Conservation (phyloP, 1,140 invertebrate species). For the Neelides sp. region DNA sequence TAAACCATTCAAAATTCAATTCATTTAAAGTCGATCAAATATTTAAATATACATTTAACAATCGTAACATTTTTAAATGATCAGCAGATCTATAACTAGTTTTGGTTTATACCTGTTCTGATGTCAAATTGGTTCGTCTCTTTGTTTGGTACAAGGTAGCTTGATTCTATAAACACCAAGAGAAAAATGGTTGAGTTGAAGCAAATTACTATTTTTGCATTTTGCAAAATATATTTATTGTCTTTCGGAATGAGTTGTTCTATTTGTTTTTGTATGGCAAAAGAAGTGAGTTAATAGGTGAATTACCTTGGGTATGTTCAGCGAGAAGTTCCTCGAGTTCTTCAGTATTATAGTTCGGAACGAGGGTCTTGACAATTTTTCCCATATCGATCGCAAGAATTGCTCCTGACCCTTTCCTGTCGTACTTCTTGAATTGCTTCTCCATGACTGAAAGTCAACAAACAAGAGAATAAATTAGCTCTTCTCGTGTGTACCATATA, state of each 20-base stretch:
- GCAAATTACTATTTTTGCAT: not conserved
- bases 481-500: no score
- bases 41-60: not conserved
- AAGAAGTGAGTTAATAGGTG: conserved; percentile 4
- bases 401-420: conserved; percentile 4
- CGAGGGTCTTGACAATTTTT: conserved; percentile 1
- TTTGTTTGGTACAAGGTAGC: conserved; percentile 23
- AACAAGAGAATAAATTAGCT: no score
- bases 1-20: conserved; percentile 7
- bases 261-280: not conserved
- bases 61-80: not conserved
- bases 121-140: conserved; percentile 18
- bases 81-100: not conserved
- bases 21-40: not conserved
- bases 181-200: not conserved
- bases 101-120: conserved; percentile 15
- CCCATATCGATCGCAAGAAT: conserved; percentile 11
- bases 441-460: conserved; percentile 12
- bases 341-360: conserved; percentile 1
- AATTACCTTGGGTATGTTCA: conserved; percentile 4
- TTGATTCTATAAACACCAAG: conserved; percentile 15
- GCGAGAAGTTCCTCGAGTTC: not conserved
- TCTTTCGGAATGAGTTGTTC: not conserved
- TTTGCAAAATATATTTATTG: not conserved
- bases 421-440: conserved; percentile 23